These are phyloP conservation scores for Acrocyrtus sp. DNA, from an alignment of 2,888 invertebrate species.

Conservation along the genomic window DNA sequence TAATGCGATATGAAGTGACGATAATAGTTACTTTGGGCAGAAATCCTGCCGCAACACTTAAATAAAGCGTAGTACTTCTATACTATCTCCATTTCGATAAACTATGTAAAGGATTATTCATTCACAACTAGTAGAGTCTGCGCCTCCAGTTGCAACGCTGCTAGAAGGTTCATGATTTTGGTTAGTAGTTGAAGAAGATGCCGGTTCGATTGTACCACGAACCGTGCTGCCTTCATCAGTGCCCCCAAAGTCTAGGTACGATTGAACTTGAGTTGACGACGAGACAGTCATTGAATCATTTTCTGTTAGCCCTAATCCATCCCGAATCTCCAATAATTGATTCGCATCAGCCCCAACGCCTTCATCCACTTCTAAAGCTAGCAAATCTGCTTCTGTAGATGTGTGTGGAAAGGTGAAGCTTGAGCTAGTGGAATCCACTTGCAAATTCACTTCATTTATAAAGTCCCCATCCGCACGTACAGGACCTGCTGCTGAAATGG, in stretches of 20 bases:
- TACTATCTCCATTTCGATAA: too few relatives aligned
- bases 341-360: slow-evolving; percentile 23
- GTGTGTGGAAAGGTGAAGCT: slow-evolving; percentile 30
- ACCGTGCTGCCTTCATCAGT: not conserved
- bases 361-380: slow-evolving; percentile 37
- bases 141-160: slow-evolving; percentile 17
- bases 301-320: slow-evolving; percentile 22
- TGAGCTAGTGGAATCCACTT: slow-evolving; percentile 39
- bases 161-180: slow-evolving; percentile 19
- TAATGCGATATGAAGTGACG: too few relatives aligned
- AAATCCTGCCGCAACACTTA: too few relatives aligned
- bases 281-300: slow-evolving; percentile 12
- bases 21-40: too few relatives aligned
- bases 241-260: not conserved
- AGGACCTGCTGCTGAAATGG: slow-evolving; percentile 19
- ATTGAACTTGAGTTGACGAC: slow-evolving; percentile 24
- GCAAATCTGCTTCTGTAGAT: slow-evolving; percentile 19
- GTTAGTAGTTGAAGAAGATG: slow-evolving; percentile 1
- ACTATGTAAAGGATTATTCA: too few relatives aligned
- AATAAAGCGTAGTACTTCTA: too few relatives aligned
- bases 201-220: not conserved
- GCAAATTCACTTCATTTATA: slow-evolving; percentile 30
- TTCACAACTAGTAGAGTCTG: slow-evolving; percentile 40
- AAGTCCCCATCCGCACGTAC: slow-evolving; percentile 24
- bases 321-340: slow-evolving; percentile 20